Evolutionary conservation across 2,888 invertebrate species (phyloP).

Genomic region (Chironomus riparius): DNA sequence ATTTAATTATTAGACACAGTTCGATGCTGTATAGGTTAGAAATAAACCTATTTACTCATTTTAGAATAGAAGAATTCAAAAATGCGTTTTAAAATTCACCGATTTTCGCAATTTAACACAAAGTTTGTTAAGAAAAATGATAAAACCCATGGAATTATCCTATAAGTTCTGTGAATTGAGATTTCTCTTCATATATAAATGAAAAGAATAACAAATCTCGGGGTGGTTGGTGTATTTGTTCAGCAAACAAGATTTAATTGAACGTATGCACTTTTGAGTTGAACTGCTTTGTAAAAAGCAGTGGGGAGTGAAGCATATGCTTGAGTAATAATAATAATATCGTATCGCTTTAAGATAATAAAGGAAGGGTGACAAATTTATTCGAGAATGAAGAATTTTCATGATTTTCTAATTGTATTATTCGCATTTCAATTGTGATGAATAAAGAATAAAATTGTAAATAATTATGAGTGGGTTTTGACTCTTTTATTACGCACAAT

Average conservation of each 20-base stretch:
- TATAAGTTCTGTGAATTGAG: constrained; percentile 16
- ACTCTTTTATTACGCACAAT: not conserved
- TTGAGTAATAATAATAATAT: not conserved
- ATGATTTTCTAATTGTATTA: constrained; percentile 25
- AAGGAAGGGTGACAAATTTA: constrained; percentile 5
- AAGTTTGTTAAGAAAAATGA: not conserved
- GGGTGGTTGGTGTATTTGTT: constrained; percentile 9
- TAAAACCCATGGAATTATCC: constrained; percentile 23
- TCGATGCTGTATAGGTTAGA: too few species aligned
- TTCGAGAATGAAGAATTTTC: not conserved
- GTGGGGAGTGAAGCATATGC: constrained; percentile 22
- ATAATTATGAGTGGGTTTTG: not conserved
- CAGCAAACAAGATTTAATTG: constrained; percentile 27
- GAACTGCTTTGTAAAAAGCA: not conserved
- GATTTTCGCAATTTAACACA: not conserved
- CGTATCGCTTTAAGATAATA: not conserved
- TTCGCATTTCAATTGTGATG: constrained; percentile 8
- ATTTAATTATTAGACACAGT: too few species aligned
- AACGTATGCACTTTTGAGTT: constrained; percentile 26
- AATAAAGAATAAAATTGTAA: not conserved
- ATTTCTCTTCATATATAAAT: not conserved
- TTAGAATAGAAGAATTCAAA: too few species aligned
- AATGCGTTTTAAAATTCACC: too few species aligned
- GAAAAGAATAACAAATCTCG: constrained; percentile 14
- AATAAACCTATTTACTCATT: too few species aligned